Evolutionary conservation across 2,888 invertebrate species (phyloP).

Genomic region (Euproctis similis): DNA sequence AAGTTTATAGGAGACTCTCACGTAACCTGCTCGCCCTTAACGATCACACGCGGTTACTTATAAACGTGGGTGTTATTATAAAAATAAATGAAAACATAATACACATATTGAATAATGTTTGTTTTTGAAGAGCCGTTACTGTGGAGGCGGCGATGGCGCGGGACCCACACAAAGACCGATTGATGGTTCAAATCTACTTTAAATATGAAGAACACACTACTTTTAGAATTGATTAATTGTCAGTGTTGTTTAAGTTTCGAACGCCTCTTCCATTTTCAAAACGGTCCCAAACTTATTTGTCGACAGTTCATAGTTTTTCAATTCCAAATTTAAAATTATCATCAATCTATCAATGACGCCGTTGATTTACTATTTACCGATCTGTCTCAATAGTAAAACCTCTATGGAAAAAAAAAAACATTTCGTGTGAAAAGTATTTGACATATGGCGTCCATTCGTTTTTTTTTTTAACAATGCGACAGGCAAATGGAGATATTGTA

Average conservation of each 20-base stretch:
- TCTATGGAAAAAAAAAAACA: slow-evolving; percentile 20
- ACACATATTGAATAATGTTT: slow-evolving; percentile 64
- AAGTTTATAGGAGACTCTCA: slow-evolving; percentile 46
- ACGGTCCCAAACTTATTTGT: slow-evolving; percentile 45
- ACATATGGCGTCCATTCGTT: slow-evolving; percentile 22
- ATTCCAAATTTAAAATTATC: slow-evolving; percentile 43
- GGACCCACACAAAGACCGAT: slow-evolving; percentile 72
- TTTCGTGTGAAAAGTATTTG: slow-evolving; percentile 33
- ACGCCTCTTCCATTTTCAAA: slow-evolving; percentile 52
- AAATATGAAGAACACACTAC: slow-evolving; percentile 61
- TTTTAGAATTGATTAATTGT: slow-evolving; percentile 72
- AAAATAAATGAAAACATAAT: slow-evolving; percentile 69
- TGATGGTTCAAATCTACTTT: slow-evolving; percentile 51
- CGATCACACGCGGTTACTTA: slow-evolving; percentile 51
- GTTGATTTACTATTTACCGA: slow-evolving; percentile 41
- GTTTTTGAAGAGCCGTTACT: slow-evolving; percentile 64
- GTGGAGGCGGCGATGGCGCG: slow-evolving; percentile 32
- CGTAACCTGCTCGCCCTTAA: slow-evolving; percentile 37
- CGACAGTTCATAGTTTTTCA: slow-evolving; percentile 48
- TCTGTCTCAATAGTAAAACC: slow-evolving; percentile 28
- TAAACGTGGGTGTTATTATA: slow-evolving; percentile 57
- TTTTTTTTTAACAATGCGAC: slow-evolving; percentile 28
- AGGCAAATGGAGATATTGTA: slow-evolving; percentile 16
- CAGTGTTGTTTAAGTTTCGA: slow-evolving; percentile 42
- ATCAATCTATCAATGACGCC: slow-evolving; percentile 39